phyloP scores from a whole-genome alignment of 2,888 invertebrate species.

The Epinotia demarniana region DNA sequence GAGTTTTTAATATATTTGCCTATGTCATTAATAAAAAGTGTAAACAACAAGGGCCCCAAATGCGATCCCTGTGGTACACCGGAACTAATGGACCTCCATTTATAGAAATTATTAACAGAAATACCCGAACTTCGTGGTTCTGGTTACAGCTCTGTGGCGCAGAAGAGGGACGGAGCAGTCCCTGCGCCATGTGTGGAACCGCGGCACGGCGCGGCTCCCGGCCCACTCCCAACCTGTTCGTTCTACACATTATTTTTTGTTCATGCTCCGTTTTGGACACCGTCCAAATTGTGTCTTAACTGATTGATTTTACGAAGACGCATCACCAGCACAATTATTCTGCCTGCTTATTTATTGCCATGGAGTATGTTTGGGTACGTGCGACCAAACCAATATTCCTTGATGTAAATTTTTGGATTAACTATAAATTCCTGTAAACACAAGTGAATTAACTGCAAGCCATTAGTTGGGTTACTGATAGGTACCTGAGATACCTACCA shows the following conservation, averaged over 20 bases:
- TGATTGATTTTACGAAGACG: constrained; percentile 67
- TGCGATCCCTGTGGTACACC: no score
- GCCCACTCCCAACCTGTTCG: constrained; percentile 42
- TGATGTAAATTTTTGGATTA: constrained; percentile 27
- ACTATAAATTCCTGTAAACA: constrained; percentile 33
- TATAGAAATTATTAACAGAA: no score
- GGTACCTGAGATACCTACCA: neutral
- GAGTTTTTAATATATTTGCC: no score
- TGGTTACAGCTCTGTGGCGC: no score
- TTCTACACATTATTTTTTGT: constrained; percentile 58
- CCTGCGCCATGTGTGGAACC: constrained; percentile 13
- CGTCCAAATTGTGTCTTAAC: constrained; percentile 61
- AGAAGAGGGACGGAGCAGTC: constrained; percentile 42
- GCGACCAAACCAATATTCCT: constrained; percentile 24
- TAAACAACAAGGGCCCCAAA: no score
- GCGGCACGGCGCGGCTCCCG: constrained; percentile 24
- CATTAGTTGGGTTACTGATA: neutral
- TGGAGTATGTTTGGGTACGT: constrained; percentile 26
- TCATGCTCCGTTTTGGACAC: constrained; percentile 55
- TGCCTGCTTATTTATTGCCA: constrained; percentile 51
- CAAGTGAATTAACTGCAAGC: constrained; percentile 17
- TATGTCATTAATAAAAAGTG: no score
- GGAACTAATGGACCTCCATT: no score
- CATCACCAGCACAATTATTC: constrained; percentile 59
- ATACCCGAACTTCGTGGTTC: no score